Evolutionary conservation across 2,888 invertebrate genomes (phyloP).

Genomic region (Peribatodes rhomboidaria): DNA sequence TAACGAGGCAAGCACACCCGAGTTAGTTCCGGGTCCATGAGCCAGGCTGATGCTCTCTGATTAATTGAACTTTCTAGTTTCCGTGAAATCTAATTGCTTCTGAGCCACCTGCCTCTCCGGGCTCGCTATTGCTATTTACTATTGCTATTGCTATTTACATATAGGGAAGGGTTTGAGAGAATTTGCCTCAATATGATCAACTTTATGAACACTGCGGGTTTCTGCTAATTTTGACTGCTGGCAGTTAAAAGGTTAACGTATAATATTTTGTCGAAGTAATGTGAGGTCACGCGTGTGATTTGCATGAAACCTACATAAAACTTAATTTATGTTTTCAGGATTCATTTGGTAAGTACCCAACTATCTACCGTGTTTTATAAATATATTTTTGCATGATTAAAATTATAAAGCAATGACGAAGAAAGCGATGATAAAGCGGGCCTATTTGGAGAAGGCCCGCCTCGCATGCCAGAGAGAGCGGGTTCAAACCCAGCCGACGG

Average conservation of each 20-base stretch:
- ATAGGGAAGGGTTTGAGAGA: slow-evolving; percentile 1
- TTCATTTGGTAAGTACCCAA: too few relatives aligned
- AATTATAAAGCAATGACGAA: too few relatives aligned
- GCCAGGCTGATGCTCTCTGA: slow-evolving; percentile 25
- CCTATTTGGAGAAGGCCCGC: too few relatives aligned
- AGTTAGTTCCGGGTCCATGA: slow-evolving; percentile 14
- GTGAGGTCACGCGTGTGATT: too few relatives aligned
- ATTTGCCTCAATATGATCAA: slow-evolving; percentile 10
- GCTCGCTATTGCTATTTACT: slow-evolving; percentile 22
- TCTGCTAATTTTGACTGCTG: slow-evolving; percentile 1
- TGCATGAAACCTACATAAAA: too few relatives aligned
- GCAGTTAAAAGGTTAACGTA: background rate
- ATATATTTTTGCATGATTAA: too few relatives aligned
- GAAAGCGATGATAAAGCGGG: too few relatives aligned
- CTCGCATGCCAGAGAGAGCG: too few relatives aligned
- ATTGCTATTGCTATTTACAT: slow-evolving; percentile 23
- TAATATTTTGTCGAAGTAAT: background rate
- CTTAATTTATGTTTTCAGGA: too few relatives aligned
- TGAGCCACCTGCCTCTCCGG: slow-evolving; percentile 17
- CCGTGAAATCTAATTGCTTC: slow-evolving; percentile 22
- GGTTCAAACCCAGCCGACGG: too few relatives aligned
- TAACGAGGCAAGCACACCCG: slow-evolving; percentile 5
- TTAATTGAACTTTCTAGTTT: slow-evolving; percentile 30
- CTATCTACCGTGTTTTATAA: too few relatives aligned
- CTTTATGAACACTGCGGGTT: background rate